These are phyloP conservation scores for Chymomyza caudatula DNA, from an alignment of 2,888 invertebrate genomes.

Conservation along the genomic window DNA sequence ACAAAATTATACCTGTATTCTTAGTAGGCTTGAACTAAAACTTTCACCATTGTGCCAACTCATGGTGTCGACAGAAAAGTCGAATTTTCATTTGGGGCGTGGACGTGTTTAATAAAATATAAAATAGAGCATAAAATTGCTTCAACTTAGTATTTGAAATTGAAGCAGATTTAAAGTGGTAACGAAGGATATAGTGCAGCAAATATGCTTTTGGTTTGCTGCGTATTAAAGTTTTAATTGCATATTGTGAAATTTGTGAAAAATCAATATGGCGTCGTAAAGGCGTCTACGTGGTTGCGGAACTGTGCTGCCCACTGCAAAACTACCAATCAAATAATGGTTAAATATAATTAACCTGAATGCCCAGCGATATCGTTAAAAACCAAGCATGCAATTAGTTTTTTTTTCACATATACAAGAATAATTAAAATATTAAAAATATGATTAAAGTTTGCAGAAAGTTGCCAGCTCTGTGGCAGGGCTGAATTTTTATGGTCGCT, in stretches of 20 bases:
- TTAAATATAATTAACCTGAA: conserved; percentile 1
- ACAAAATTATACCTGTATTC: neutral
- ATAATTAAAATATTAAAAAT: neutral
- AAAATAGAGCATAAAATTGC: conserved; percentile 30
- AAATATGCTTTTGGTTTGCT: conserved; percentile 23
- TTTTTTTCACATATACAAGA: neutral
- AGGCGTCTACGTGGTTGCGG: conserved; percentile 51
- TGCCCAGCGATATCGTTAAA: conserved; percentile 7
- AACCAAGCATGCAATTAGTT: neutral
- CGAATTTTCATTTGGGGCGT: conserved; percentile 40
- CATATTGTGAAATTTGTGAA: conserved; percentile 60
- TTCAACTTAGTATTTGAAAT: conserved; percentile 20
- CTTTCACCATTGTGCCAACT: neutral
- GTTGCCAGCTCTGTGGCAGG: conserved; percentile 18
- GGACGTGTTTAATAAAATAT: conserved; percentile 34
- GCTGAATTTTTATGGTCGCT: neutral
- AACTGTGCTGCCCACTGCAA: conserved; percentile 51
- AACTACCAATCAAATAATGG: conserved; percentile 5
- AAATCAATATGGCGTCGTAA: conserved; percentile 62
- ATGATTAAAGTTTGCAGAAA: neutral
- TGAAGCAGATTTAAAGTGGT: conserved; percentile 35
- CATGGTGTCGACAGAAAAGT: neutral
- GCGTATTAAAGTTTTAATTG: conserved; percentile 28
- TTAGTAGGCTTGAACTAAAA: neutral
- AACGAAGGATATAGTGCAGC: neutral